Evolutionary conservation across 2,888 invertebrate species (phyloP), one percentile per base, ranked within the genome.

Genomic region (Tetrapedia diversipes): DNA sequence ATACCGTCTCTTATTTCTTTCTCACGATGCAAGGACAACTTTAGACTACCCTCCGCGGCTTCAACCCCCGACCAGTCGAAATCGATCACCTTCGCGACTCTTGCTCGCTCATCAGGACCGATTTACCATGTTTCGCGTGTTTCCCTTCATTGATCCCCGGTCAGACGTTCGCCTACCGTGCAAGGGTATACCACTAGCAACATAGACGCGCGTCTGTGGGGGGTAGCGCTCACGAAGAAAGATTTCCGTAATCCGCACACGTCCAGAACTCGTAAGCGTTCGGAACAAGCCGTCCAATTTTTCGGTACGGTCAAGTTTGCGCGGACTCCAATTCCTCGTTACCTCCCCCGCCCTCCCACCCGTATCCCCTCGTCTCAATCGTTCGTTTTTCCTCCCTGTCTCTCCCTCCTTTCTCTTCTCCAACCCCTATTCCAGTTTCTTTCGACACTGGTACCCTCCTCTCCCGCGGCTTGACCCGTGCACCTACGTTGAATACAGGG

Each of bases 201-300:
- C n/a, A 22, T 43, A 27, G 47, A 54, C 59, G 53, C 45, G 75
- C 32, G 53, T 43, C 24, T 54, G 43, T 27, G 43, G 29, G 43
- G 24, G n/a, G 10, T n/a, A 11, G 2, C 1, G 32, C 16, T 19
- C 65, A 60, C 59, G 41, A 41, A 24, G 65, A 65, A 75, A 75
- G 75, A 75, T 75, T 75, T 83, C 82, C 67, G 89, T 84, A 88
- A 87, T 87, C 87, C 84, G 78, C 83, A 79, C 89, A 88, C 88
- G 88, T 89, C 77, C 84, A 71, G 73, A 86, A 85, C 85, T 88
- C 86, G 86, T 87, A 86, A 87, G 86, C 86, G 85, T 84, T 83
- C 86, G 74, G 87, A 88, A 88, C 88, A 88, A 88, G 87, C 84
- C 88, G 84, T 89, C 88, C 88, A 89, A 89, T 89, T 89, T 88